Base-by-base conservation (phyloP, 2,888 invertebrate genomes). In the Plagodis pulveraria region DNA sequence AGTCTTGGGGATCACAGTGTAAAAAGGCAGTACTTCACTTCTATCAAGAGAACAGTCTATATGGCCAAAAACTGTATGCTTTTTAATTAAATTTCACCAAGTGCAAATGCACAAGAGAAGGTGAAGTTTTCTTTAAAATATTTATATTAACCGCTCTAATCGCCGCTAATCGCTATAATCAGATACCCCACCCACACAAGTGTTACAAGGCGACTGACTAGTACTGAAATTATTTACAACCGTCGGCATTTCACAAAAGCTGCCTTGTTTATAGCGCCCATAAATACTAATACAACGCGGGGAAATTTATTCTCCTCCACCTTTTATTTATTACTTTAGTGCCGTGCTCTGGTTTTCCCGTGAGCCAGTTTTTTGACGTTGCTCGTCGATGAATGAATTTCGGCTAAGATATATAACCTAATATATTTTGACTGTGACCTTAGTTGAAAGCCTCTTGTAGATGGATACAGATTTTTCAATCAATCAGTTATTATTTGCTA, bases 281-380 rank as follows among this genome's bases (percentile, higher is more conserved):
- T 92, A 92, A 92, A 92, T 91, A 91, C 87, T 89, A 88, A 89
- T 87, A 89, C 88, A 83, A 80, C 89, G 84, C 81, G 60, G 76
- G 84, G 83, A 89, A 90, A 91, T 91, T 89, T 90, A 91, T 91
- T 85, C 86, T 77, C 80, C 83, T 84, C 86, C 81, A 85, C 86
- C 84, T 89, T 84, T 84, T 89, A 91, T 91, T 91, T 91, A 91
- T 89, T 83, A 77, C 81, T 77, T 72, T 81, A 81, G 74, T 79
- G 75, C 73, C 77, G 71, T 78, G 81, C 76, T 80, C 78, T 73
- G 81, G 80, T 81, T 78, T 80, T 76, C 69, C 74, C 73, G 52
- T 65, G 69, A 63, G 71, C 69, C 73, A 73, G 66, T 69, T 77
- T 72, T 77, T 75, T 63, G 58, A 60, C 51, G 48, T 49, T 63